phyloP scores from a whole-genome alignment of 1,140 invertebrate genomes.

The Calephelis nemesis region DNA sequence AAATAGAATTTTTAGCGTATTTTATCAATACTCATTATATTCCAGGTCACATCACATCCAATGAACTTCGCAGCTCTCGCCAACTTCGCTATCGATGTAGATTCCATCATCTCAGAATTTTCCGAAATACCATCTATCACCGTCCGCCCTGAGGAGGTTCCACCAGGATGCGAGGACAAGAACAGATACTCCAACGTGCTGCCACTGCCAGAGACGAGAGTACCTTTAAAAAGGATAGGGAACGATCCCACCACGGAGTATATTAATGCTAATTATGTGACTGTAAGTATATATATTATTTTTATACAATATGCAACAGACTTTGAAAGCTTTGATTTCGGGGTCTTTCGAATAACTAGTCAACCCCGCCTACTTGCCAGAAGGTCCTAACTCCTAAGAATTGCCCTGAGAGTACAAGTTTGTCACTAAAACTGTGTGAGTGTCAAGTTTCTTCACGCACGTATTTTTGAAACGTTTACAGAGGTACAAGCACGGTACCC shows the following conservation, averaged over 20 bases:
- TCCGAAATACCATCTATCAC: slow-evolving; percentile 87
- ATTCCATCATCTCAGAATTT: slow-evolving; percentile 88
- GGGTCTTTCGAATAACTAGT: too few species aligned
- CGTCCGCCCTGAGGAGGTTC: slow-evolving; percentile 89
- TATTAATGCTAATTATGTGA: slow-evolving; percentile 95
- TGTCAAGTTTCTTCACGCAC: too few species aligned
- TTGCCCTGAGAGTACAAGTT: too few species aligned
- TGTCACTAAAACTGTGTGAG: too few species aligned
- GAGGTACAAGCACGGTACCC: too few species aligned
- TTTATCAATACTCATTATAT: slow-evolving; percentile 66
- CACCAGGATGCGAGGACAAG: slow-evolving; percentile 91
- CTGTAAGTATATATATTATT: slow-evolving; percentile 78
- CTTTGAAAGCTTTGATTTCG: too few species aligned
- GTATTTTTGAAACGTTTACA: too few species aligned
- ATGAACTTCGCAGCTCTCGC: slow-evolving; percentile 87
- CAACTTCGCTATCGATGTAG: slow-evolving; percentile 86
- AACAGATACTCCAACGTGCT: slow-evolving; percentile 97
- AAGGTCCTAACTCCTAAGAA: too few species aligned
- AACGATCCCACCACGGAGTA: slow-evolving; percentile 90
- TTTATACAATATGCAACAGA: too few species aligned
- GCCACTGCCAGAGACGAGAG: slow-evolving; percentile 93
- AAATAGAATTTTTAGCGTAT: too few species aligned
- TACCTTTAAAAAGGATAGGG: slow-evolving; percentile 84
- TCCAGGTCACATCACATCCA: slow-evolving; percentile 85
- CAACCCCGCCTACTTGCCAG: too few species aligned